Evolutionary conservation across 2,888 invertebrate species (phyloP), one percentile per base, ranked within the genome.

Genomic region (Molorchus minor): DNA sequence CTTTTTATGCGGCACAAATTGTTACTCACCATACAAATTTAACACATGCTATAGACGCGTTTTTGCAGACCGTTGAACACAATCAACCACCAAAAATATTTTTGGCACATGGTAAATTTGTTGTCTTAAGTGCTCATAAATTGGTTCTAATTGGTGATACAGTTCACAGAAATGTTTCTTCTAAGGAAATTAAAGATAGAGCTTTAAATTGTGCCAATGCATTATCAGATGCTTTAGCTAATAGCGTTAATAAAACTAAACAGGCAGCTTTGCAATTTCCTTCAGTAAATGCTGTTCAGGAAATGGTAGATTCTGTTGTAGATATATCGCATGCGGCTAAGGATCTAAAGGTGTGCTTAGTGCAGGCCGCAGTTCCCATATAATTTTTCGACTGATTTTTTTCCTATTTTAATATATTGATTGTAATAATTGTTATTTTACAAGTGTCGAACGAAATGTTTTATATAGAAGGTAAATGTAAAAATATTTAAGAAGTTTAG

Each of bases 131-230:
- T 77, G 96, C 96, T 19, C 96, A 97, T 77, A 90, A 96, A 78
- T 85, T 98, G 75, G 94, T 98, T 15, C 92, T 94, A 77, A 96
- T 96, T 61, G 96, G 96, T 47, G 97, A 98, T 82, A 94, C 93
- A 45, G 92, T 97, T 20, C 91, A 95, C 78, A 88, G 93, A 71
- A 94, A 94, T 79, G 86, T 95, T 38, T 85, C 87, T 20, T 88
- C 91, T 73, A 84, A 87, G 54, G 90, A 91, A 64, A 82, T 94
- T 43, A 88, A 90, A 74, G 86, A 88, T 44, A 85, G 89, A 74
- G 87, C 92, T 33, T 80, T 91, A 44, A 86, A 88, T 64, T 91
- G 90, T 76, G 89, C 93, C 10, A 92, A 94, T 77, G 87, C 89
- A 0, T 80, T 96, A 33, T 92, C 91, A 20, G 93, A 93, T 73